These are phyloP conservation scores for Agrenia bidenticulata DNA, from an alignment of 2,888 invertebrate genomes.

Conservation along the genomic window DNA sequence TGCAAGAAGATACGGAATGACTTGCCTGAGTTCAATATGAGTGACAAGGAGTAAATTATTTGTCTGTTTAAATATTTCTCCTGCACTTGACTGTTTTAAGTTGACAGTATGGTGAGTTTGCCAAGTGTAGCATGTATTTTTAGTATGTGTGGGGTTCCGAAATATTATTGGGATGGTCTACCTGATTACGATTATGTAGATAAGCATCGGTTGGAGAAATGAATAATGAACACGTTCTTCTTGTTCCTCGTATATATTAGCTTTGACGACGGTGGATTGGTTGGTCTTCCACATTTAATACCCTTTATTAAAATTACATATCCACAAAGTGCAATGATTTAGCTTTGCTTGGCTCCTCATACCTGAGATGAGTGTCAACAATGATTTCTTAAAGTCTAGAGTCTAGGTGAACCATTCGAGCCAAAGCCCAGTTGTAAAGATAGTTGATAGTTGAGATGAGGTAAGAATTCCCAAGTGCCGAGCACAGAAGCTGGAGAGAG, in stretches of 20 bases:
- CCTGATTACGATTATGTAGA: neutral
- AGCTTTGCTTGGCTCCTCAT: too few species aligned
- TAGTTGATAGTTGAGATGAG: neutral
- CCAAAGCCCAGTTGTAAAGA: neutral
- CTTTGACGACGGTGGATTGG: too few species aligned
- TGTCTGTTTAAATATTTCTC: constrained; percentile 21
- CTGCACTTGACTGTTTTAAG: constrained; percentile 19
- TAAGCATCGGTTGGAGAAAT: neutral
- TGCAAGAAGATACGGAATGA: too few species aligned
- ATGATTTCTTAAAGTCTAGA: neutral
- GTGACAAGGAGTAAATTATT: constrained; percentile 17
- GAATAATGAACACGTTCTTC: neutral
- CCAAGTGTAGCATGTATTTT: neutral
- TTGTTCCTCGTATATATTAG: neutral
- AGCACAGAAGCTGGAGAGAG: constrained; percentile 47
- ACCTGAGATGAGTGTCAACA: constrained; percentile 12
- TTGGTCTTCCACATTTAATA: too few species aligned
- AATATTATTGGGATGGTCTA: too few species aligned
- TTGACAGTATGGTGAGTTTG: constrained; percentile 16
- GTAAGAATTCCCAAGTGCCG: constrained; percentile 19
- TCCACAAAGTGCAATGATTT: too few species aligned
- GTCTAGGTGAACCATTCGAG: neutral
- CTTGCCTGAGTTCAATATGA: neutral
- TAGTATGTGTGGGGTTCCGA: too few species aligned
- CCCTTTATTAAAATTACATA: too few species aligned